Evolutionary conservation across 2,797 vertebrate genomes (phyloP).

Genomic region (Leptatherina wallacei): DNA sequence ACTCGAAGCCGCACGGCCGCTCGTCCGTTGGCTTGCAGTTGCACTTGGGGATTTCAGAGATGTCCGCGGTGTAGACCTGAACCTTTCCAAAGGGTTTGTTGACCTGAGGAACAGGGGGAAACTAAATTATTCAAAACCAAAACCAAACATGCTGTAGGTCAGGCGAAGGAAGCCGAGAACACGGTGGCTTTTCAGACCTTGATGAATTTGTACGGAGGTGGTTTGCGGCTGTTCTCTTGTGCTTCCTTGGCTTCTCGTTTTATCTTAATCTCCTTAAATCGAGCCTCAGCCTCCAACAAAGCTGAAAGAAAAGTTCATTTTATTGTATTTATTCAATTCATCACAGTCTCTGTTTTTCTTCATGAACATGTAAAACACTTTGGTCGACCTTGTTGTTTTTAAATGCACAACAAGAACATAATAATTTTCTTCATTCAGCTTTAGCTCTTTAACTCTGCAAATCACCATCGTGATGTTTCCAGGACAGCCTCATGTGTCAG

Average conservation of each 20-base stretch:
- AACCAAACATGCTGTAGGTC: no score
- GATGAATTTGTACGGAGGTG: conserved; percentile 95
- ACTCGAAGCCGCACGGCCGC: conserved; percentile 93
- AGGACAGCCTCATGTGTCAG: no score
- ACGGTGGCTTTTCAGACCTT: conserved; percentile 80
- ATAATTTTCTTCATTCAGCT: no score
- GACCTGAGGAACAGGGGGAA: conserved; percentile 78
- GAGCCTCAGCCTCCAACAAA: conserved; percentile 91
- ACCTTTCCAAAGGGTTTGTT: conserved; percentile 94
- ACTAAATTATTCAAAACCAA: no score
- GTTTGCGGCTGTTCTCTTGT: conserved; percentile 93
- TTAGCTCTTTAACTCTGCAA: no score
- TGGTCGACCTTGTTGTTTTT: no score
- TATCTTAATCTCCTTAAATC: conserved; percentile 92
- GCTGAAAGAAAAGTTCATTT: conserved; percentile 76
- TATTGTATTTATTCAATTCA: no score
- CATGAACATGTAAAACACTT: no score
- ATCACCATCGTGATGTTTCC: no score
- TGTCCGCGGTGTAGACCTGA: conserved; percentile 94
- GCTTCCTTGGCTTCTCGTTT: conserved; percentile 94
- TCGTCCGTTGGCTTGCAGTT: conserved; percentile 95
- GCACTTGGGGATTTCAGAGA: conserved; percentile 97
- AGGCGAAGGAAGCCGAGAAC: no score
- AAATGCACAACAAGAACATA: no score
- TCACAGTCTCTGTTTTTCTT: no score